Percentiles rank a stretch among this genome's conserved stretches.
Conservation (phyloP, 2,113 vertebrate species). For the Sphyrna mokarran region DNA sequence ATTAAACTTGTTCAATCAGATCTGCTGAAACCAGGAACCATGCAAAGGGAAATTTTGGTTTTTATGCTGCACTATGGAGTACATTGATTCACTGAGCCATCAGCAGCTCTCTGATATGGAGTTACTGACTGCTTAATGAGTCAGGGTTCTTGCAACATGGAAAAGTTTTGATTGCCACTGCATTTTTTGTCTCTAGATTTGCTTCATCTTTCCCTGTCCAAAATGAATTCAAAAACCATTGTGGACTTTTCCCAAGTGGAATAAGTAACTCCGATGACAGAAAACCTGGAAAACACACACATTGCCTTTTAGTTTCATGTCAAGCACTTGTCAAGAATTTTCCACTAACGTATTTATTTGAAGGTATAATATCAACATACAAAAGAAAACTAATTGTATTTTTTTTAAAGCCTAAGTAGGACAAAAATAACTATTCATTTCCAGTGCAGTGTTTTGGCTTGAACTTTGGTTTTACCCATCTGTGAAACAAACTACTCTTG, state of each 20-base stretch:
- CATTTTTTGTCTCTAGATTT: not conserved
- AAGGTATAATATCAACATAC: not conserved
- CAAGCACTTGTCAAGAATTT: not conserved
- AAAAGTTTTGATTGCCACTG: not conserved
- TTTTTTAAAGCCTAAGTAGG: not conserved
- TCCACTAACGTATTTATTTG: not conserved
- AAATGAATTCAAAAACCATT: not conserved
- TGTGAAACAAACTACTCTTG: slow-evolving; percentile 1
- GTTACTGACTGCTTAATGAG: not conserved
- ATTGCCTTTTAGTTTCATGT: not conserved
- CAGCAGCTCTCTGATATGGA: not conserved
- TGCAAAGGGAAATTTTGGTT: not conserved
- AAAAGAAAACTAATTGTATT: not conserved
- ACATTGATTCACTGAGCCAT: not conserved
- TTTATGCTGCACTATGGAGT: not conserved
- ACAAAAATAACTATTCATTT: not conserved
- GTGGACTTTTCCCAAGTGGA: not conserved
- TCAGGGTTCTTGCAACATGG: not conserved
- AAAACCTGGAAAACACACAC: no score
- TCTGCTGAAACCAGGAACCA: not conserved
- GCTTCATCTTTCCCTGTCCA: not conserved
- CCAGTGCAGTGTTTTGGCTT: not conserved
- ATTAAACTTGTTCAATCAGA: not conserved
- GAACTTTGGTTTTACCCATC: not conserved
- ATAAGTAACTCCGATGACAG: not conserved